A percentile compares a stretch with the other conserved stretches of the same genome.
Evolutionary conservation across 2,113 vertebrate species (phyloP).

Genomic region (Callospermophilus lateralis): DNA sequence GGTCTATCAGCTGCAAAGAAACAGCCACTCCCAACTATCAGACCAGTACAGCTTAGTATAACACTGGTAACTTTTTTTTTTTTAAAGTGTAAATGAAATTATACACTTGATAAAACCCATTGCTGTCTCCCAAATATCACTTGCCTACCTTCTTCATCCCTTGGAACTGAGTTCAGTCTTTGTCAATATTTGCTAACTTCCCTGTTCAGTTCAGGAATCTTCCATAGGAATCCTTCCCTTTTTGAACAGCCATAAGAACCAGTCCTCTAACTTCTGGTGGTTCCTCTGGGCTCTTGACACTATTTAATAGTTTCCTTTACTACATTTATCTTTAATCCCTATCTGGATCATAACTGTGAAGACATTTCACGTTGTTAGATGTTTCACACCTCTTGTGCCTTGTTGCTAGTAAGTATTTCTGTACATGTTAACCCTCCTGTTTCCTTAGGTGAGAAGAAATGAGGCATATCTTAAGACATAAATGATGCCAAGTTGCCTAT

Average conservation of each 20-base stretch:
- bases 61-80: constrained; percentile 7
- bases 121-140: not conserved
- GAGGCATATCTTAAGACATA: not conserved
- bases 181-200: not conserved
- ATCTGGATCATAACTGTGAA: constrained; percentile 23
- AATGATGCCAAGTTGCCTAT: not conserved
- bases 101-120: not conserved
- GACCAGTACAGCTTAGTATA: constrained; percentile 15
- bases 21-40: not conserved
- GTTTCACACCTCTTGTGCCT: not conserved
- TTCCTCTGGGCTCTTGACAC: not conserved
- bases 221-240: not conserved
- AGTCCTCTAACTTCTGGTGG: not conserved
- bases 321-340: not conserved
- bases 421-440: not conserved
- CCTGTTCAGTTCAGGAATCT: constrained; percentile 2
- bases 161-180: not conserved
- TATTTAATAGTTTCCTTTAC: not conserved
- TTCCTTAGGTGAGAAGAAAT: not conserved
- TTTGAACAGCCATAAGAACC: not conserved
- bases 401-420: constrained; percentile 5
- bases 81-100: not conserved
- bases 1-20: not conserved
- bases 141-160: not conserved
- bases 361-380: not conserved